Conservation (phyloP, 2,888 invertebrate genomes). For the Callyntrura sp. region DNA sequence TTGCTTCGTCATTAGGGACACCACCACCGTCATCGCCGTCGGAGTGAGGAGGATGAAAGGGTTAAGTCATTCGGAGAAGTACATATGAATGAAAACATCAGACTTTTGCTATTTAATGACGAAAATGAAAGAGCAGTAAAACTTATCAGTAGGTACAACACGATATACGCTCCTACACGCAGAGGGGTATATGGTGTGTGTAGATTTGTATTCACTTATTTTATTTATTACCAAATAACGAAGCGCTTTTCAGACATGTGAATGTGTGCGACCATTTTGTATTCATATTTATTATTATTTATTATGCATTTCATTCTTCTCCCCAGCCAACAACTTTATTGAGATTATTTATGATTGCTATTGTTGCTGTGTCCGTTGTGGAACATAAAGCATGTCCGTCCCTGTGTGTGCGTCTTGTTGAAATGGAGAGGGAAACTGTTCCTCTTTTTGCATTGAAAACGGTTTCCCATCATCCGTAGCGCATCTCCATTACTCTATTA, state of each 20-base stretch:
- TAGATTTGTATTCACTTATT: neutral
- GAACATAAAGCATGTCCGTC: constrained; percentile 50
- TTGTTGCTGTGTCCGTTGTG: constrained; percentile 53
- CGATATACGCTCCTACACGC: neutral
- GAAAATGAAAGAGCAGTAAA: neutral
- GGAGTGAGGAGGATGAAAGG: constrained; percentile 40
- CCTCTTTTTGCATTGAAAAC: constrained; percentile 60
- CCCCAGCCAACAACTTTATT: constrained; percentile 66
- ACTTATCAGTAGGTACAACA: neutral
- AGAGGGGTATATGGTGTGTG: neutral
- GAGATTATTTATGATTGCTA: constrained; percentile 69
- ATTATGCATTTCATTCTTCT: constrained; percentile 52
- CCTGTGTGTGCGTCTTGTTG: constrained; percentile 15
- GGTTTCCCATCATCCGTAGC: neutral
- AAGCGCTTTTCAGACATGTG: constrained; percentile 23
- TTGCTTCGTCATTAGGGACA: constrained; percentile 73
- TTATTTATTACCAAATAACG: constrained; percentile 6
- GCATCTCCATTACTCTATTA: constrained; percentile 32
- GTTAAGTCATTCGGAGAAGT: constrained; percentile 59
- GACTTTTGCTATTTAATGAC: neutral
- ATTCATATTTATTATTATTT: constrained; percentile 59
- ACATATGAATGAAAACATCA: constrained; percentile 34
- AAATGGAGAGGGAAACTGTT: constrained; percentile 40
- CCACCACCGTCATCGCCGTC: constrained; percentile 42
- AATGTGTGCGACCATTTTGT: constrained; percentile 60